Conservation (phyloP, 2,797 vertebrate genomes). For the Lacerta bilineata region DNA sequence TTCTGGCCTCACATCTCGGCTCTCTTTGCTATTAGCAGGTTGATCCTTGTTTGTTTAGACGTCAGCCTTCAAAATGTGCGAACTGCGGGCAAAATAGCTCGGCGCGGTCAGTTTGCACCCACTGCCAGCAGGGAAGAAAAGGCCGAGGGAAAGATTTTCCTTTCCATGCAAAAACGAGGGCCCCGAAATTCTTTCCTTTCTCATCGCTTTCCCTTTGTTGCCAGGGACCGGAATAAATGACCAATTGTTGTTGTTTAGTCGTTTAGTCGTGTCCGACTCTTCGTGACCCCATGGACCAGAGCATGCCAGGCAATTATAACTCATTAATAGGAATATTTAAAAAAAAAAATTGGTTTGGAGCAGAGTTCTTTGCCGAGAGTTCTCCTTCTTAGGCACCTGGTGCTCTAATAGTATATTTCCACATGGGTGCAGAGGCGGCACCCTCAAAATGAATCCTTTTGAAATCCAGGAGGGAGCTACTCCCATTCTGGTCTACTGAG, state of each 20-base stretch:
- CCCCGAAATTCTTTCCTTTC: not conserved
- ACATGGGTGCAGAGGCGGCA: not conserved
- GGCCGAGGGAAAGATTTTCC: not conserved
- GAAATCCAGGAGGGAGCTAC: not conserved
- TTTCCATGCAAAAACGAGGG: not conserved
- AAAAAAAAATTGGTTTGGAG: no score
- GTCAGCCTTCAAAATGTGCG: not conserved
- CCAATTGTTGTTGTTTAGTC: no score
- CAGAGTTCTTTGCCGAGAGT: not conserved
- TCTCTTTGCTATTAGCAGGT: not conserved
- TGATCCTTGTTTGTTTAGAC: constrained; percentile 28
- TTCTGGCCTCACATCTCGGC: not conserved
- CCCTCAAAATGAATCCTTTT: not conserved
- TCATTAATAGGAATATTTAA: not conserved
- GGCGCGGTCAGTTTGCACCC: not conserved
- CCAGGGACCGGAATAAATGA: not conserved
- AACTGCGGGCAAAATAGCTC: not conserved
- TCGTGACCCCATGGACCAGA: no score
- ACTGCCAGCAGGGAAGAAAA: not conserved
- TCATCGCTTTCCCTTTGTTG: not conserved
- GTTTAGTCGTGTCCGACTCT: no score
- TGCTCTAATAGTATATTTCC: not conserved
- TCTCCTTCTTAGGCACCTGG: not conserved
- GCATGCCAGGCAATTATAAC: not conserved
- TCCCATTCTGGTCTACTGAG: not conserved